These are phyloP conservation scores for Oxycera nigricornis DNA, from an alignment of 2,888 invertebrate genomes.

Conservation along the genomic window DNA sequence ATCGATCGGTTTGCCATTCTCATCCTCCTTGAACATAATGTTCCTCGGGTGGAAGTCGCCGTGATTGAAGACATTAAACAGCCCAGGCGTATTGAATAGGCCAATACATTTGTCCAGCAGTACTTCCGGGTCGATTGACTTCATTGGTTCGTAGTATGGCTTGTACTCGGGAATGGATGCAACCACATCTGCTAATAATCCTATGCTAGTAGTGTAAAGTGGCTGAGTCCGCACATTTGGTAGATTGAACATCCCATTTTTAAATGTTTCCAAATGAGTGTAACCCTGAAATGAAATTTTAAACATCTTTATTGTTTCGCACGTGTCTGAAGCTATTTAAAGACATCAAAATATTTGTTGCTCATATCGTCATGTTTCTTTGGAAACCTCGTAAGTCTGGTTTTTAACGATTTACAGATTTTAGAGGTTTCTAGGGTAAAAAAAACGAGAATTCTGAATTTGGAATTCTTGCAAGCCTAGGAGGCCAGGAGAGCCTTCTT, in stretches of 20 bases:
- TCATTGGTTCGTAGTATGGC: not conserved
- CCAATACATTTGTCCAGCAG: not conserved
- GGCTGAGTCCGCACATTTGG: not conserved
- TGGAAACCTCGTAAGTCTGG: no score
- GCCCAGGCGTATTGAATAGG: not conserved
- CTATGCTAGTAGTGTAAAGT: not conserved
- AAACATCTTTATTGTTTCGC: no score
- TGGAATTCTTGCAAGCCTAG: no score
- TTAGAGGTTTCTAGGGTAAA: no score
- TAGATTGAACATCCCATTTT: not conserved
- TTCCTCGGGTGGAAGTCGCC: constrained; percentile 14
- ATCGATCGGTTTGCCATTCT: not conserved
- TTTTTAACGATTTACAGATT: no score
- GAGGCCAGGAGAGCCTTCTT: no score
- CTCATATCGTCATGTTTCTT: no score
- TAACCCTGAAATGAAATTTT: not conserved
- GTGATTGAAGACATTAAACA: constrained; percentile 21
- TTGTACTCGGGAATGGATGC: not conserved
- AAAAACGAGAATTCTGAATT: no score
- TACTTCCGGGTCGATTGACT: not conserved
- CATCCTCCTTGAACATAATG: constrained; percentile 15
- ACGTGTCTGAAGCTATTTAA: no score
- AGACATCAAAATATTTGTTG: no score
- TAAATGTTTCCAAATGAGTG: not conserved
- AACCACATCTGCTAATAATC: not conserved